Base-by-base conservation (phyloP, 2,797 vertebrate species). In the Xiphorhynchus erythropygius region DNA sequence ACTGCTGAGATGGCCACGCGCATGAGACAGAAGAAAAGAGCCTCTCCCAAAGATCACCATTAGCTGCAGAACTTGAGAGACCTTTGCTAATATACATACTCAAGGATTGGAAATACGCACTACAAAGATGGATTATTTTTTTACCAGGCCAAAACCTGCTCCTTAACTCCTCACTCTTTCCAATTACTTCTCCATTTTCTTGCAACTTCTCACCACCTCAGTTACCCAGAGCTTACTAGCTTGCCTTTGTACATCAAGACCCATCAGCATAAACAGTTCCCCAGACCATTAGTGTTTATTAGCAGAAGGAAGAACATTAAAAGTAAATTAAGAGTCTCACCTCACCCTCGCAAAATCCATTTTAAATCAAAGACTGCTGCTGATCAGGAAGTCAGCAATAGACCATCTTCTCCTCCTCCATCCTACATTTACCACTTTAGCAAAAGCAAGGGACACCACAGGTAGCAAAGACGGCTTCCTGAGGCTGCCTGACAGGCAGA, bases 321-420 rank as follows among this genome's bases (percentile, higher is more conserved):
- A 90, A 74, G 68, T 53, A 91, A 96, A 91, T 92, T 60, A 94
- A 70, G 71, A 87, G 44, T 83, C 84, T 82, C 84, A 44, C 44
- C 71, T 84, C 84, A 74, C 44, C 35, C 64, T 85, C 52, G 59
- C 46, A 97, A 60, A 88, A 49, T 55, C 73, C 79, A 91, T 88
- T 94, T 93, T 75, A 88, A 88, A 91, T 33, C 68, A 89, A 85
- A 82, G 73, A 93, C 87, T 44, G 75, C 47, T 92, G 87, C 41
- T 78, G 57, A 50, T 88, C 2, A 14, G 41, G 39, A 84, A 89
- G 83, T 39, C 73, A 47, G 65, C 37, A 77, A 67, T 0, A 0
- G 28, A 70, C 57, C 89, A 59, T 33, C 71, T 91, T 75, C 57
- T 63, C 42, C 37, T 77, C 71, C 67, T 57, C 52, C 57, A 59